These are phyloP conservation scores for Phorcus lineatus DNA, from an alignment of 2,888 invertebrate species.

Conservation along the genomic window DNA sequence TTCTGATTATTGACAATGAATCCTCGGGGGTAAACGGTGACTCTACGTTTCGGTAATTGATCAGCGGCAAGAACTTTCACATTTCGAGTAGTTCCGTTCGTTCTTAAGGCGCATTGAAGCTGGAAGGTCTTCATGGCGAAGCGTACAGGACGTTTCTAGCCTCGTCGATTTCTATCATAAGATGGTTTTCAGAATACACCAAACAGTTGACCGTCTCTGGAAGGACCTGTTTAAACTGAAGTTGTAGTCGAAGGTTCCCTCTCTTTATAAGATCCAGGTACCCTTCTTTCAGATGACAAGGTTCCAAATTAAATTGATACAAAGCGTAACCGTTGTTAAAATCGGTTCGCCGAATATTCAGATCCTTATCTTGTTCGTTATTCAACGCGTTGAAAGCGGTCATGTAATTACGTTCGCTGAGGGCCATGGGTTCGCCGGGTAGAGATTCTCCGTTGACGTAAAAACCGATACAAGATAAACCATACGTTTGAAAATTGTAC, in stretches of 20 bases:
- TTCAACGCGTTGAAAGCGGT: not conserved
- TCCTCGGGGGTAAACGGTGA: not conserved
- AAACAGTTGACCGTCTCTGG: not conserved
- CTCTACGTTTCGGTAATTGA: not conserved
- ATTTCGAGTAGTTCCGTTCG: not conserved
- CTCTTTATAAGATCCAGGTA: not conserved
- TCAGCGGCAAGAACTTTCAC: not conserved
- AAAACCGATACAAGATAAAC: not conserved
- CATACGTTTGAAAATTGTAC: conserved; percentile 20
- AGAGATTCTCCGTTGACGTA: conserved; percentile 25
- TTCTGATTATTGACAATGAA: conserved; percentile 4
- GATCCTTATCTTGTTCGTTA: not conserved
- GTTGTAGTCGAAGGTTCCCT: not conserved
- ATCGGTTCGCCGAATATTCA: not conserved
- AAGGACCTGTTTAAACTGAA: not conserved
- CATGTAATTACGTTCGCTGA: not conserved
- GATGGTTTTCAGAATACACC: conserved; percentile 14
- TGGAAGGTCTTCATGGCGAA: not conserved
- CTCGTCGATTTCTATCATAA: conserved; percentile 24
- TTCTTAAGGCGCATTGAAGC: not conserved
- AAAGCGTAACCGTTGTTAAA: not conserved
- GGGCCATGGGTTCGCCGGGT: conserved; percentile 12
- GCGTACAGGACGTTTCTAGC: not conserved
- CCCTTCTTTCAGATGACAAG: not conserved
- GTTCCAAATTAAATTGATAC: conserved; percentile 11